phyloP scores from a whole-genome alignment of 2,113 vertebrate species.

The Neolamprologus toae region DNA sequence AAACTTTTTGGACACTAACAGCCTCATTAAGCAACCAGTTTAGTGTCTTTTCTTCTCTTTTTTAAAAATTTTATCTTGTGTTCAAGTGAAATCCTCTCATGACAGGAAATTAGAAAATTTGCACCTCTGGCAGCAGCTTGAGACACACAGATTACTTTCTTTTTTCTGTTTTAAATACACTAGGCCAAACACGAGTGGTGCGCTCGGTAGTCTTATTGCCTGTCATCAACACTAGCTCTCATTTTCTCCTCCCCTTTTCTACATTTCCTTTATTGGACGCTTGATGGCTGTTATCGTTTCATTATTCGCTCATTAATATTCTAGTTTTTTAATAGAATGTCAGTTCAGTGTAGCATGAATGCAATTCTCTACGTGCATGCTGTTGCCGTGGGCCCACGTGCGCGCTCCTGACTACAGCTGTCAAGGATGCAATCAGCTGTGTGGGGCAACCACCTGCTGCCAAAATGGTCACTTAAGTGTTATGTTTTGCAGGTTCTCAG shows the following conservation, averaged over 20 bases:
- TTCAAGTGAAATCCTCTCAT: background rate
- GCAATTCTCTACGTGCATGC: background rate
- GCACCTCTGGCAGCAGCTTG: background rate
- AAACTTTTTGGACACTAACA: background rate
- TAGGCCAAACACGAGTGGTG: background rate
- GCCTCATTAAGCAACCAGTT: background rate
- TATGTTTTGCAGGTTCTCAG: background rate
- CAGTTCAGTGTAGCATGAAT: background rate
- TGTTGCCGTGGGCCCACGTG: rapidly evolving
- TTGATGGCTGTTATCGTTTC: background rate
- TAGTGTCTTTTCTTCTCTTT: background rate
- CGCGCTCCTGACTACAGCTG: background rate
- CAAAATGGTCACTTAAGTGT: background rate
- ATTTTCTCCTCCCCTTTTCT: background rate
- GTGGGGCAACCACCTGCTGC: background rate
- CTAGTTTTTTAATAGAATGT: background rate
- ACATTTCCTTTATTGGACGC: background rate
- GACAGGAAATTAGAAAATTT: background rate
- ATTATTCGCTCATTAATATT: background rate
- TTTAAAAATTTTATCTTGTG: background rate
- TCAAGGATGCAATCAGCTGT: background rate
- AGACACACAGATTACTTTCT: background rate
- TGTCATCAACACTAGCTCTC: background rate
- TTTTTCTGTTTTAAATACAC: background rate
- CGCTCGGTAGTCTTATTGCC: background rate